These are phyloP conservation scores for Caerostris extrusa DNA, from an alignment of 1,140 invertebrate species.

Conservation along the genomic window DNA sequence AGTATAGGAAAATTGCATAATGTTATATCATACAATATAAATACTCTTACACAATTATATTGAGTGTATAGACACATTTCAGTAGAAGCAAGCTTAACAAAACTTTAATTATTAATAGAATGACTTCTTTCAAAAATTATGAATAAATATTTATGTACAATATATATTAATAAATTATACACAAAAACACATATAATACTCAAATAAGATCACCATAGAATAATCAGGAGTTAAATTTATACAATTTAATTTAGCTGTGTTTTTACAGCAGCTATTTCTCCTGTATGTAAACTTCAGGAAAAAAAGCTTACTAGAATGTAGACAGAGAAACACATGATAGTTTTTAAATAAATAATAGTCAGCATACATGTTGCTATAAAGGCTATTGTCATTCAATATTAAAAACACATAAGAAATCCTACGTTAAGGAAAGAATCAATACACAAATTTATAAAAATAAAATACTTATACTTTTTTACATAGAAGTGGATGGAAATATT, in stretches of 20 bases:
- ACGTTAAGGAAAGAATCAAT: neutral
- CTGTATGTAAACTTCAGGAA: neutral
- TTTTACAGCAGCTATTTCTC: neutral
- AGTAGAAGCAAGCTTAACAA: neutral
- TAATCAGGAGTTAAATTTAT: slow-evolving; percentile 10
- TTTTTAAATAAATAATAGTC: slow-evolving; percentile 4
- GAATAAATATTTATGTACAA: slow-evolving; percentile 31
- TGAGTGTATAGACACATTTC: neutral
- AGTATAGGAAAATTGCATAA: slow-evolving; percentile 40
- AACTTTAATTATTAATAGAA: slow-evolving; percentile 7
- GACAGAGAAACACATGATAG: neutral
- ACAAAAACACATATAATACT: slow-evolving; percentile 15
- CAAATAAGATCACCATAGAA: neutral
- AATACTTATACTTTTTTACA: neutral
- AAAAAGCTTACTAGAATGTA: slow-evolving; percentile 1
- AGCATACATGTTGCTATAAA: slow-evolving; percentile 14
- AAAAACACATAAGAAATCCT: neutral
- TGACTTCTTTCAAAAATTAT: slow-evolving; percentile 4
- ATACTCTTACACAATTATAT: neutral
- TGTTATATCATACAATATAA: slow-evolving; percentile 24
- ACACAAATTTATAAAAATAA: neutral
- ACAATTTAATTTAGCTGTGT: neutral
- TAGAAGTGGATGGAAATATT: slow-evolving; percentile 1
- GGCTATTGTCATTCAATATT: neutral
- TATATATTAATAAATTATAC: slow-evolving; percentile 36